Conservation (phyloP, 2,888 invertebrate genomes). For the Mystacides longicornis region DNA sequence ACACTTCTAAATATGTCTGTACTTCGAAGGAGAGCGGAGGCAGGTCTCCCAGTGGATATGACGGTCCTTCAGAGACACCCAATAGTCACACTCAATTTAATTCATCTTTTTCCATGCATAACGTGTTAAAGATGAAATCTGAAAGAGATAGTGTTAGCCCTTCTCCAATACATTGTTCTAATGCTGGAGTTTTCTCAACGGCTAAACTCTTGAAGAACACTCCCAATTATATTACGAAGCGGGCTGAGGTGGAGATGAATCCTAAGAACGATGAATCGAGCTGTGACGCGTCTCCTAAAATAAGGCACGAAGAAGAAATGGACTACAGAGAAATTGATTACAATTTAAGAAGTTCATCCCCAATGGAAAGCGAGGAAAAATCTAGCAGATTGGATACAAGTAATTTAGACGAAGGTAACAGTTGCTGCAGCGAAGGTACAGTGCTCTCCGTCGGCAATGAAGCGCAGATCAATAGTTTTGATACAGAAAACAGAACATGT, state of each 20-base stretch:
- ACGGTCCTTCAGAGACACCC: slow-evolving; percentile 11
- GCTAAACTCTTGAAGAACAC: slow-evolving; percentile 44
- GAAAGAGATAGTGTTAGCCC: slow-evolving; percentile 44
- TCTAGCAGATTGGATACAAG: slow-evolving; percentile 24
- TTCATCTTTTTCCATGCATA: slow-evolving; percentile 46
- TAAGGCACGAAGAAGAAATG: slow-evolving; percentile 6
- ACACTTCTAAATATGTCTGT: not conserved
- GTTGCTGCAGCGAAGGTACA: slow-evolving; percentile 70
- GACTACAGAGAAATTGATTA: slow-evolving; percentile 20
- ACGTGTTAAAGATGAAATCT: slow-evolving; percentile 40
- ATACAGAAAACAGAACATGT: slow-evolving; percentile 24
- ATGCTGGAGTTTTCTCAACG: slow-evolving; percentile 44
- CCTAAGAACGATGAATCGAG: slow-evolving; percentile 12
- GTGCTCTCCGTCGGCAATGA: slow-evolving; percentile 78
- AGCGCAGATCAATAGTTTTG: slow-evolving; percentile 45
- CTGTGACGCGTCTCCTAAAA: slow-evolving; percentile 18
- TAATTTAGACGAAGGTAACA: slow-evolving; percentile 51
- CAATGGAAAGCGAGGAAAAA: slow-evolving; percentile 33
- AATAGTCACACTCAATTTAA: slow-evolving; percentile 28
- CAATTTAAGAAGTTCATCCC: slow-evolving; percentile 14
- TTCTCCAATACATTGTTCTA: slow-evolving; percentile 8
- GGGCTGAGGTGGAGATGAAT: not conserved
- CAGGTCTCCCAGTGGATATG: slow-evolving; percentile 11
- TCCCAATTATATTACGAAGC: slow-evolving; percentile 32
- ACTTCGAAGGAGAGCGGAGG: slow-evolving; percentile 30